Evolutionary conservation across 2,113 vertebrate species (phyloP), one percentile per base, ranked within the genome.

Genomic region (Eupsittula cactorum): DNA sequence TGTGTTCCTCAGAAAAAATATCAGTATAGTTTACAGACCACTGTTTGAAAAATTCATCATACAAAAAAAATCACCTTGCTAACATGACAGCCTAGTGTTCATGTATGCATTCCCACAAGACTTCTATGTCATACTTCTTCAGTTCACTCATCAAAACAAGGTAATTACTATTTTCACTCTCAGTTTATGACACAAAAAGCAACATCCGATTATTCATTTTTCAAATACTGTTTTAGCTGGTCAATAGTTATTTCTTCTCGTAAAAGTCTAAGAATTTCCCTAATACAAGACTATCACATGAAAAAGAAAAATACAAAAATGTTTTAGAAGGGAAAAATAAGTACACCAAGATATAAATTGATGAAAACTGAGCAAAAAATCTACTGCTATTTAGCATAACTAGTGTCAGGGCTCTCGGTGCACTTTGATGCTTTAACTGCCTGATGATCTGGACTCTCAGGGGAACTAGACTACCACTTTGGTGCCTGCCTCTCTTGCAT

Each of bases 111-210:
- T 93, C 63, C 87, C 88, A 6, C 88, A 96, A 96, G 93, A 92
- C 37, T 95, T 82, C 68, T 84, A 46, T 96, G 91, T 91, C 87
- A 93, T 93, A 74, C 39, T 92, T 93, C 77, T 71, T 93, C 55
- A 24, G 86, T 90, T 96, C 86, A 63, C 91, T 95, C 96, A 95
- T 96, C 94, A 97, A 97, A 98, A 97, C 76, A 97, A 94, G 79
- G 90, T 87, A 98, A 97, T 95, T 96, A 93, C 78, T 96, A 57
- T 39, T 82, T 92, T 91, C 79, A 52, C 57, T 88, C 85, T 90
- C 88, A 86, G 64, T 82, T 93, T 93, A 77, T n/a, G 25, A n/a
- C 39, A 50, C 53, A 52, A 80, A 91, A 95, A 74, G 74, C 29
- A 95, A 69, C 31, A 80, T 80, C 53, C 46, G 67, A 83, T 82